Evolutionary conservation across 2,113 vertebrate genomes (phyloP).

Genomic region (Laticauda colubrina): DNA sequence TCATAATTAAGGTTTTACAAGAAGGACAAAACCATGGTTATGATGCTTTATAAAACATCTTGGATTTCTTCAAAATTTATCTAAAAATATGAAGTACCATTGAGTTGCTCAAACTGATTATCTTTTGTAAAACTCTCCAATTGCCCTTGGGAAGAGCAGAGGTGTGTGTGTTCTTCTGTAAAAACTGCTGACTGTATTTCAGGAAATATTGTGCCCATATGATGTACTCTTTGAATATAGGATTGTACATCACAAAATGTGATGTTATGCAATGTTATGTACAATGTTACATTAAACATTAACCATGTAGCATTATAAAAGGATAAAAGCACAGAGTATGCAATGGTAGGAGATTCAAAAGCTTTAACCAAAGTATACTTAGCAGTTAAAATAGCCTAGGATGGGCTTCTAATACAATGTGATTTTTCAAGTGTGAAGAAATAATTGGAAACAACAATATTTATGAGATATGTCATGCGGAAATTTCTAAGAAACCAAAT

Average conservation of each 20-base stretch:
- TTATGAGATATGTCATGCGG: slow-evolving; percentile 9
- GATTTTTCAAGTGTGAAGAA: slow-evolving; percentile 37
- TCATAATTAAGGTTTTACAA: slow-evolving; percentile 74
- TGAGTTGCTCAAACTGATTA: slow-evolving; percentile 30
- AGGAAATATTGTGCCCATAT: background rate
- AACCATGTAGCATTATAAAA: slow-evolving; percentile 42
- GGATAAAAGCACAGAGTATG: slow-evolving; percentile 40
- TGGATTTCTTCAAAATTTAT: slow-evolving; percentile 54
- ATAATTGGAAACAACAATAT: slow-evolving; percentile 29
- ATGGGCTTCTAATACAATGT: slow-evolving; percentile 9
- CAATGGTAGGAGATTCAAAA: slow-evolving; percentile 34
- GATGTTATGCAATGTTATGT: background rate
- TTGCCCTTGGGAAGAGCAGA: background rate
- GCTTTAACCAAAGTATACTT: background rate
- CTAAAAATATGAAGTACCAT: slow-evolving; percentile 42
- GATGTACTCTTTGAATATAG: background rate
- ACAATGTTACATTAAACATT: background rate
- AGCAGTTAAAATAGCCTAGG: slow-evolving; percentile 54
- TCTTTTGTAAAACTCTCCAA: background rate
- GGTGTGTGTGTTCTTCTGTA: slow-evolving; percentile 21
- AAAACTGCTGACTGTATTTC: background rate
- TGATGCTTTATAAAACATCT: slow-evolving; percentile 49
- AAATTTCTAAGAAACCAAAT: slow-evolving; percentile 25
- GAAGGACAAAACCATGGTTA: slow-evolving; percentile 50
- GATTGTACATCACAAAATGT: background rate